phyloP scores from a whole-genome alignment of 1,140 invertebrate genomes.

The Colletes gigas region DNA sequence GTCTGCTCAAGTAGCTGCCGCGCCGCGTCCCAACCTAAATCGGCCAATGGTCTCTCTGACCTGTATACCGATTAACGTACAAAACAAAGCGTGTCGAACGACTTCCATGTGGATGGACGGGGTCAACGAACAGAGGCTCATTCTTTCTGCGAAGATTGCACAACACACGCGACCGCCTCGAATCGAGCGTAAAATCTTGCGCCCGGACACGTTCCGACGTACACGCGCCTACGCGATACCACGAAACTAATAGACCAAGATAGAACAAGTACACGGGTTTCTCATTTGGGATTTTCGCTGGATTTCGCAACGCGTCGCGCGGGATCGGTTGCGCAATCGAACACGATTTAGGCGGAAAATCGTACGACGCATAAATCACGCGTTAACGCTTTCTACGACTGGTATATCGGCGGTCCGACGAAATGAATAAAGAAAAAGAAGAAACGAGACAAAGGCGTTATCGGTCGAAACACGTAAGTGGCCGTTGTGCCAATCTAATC shows the following conservation, averaged over 20 bases:
- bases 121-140: slow-evolving; percentile 37
- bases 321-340: not conserved
- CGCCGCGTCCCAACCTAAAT: slow-evolving; percentile 72
- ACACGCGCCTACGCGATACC: no score
- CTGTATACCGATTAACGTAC: slow-evolving; percentile 68
- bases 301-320: not conserved
- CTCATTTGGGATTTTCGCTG: slow-evolving; percentile 4
- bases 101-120: slow-evolving; percentile 46
- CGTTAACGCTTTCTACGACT: slow-evolving; percentile 32
- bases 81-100: slow-evolving; percentile 63
- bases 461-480: slow-evolving; percentile 23
- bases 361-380: slow-evolving; percentile 4
- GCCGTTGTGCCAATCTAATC: slow-evolving; percentile 27
- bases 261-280: not conserved
- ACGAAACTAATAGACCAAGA: slow-evolving; percentile 5
- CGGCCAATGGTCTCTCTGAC: slow-evolving; percentile 68
- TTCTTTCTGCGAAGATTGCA: slow-evolving; percentile 34
- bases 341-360: slow-evolving; percentile 6
- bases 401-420: slow-evolving; percentile 10
- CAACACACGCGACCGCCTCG: not conserved
- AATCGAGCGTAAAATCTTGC: not conserved
- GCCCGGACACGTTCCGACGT: no score
- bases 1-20: slow-evolving; percentile 72
- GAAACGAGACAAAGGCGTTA: slow-evolving; percentile 37
- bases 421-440: not conserved